Evolutionary conservation across 2,113 vertebrate species (phyloP).

Genomic region (Phasianus colchicus): DNA sequence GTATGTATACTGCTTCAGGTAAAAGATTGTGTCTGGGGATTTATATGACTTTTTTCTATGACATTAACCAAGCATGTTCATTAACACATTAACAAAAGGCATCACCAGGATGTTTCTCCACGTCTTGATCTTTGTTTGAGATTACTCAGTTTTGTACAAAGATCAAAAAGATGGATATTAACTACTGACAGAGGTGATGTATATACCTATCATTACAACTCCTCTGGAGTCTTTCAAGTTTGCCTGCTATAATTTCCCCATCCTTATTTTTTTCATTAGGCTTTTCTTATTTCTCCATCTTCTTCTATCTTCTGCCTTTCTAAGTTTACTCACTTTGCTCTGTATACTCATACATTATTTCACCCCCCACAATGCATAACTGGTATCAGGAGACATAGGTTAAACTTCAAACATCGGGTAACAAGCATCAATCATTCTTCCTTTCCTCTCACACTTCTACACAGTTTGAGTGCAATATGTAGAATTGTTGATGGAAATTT

Average conservation of each 20-base stretch:
- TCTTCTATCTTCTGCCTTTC: neutral
- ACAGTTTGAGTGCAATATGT: neutral
- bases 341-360: neutral
- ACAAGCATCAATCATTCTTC: neutral
- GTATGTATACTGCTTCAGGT: neutral
- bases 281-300: neutral
- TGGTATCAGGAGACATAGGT: neutral
- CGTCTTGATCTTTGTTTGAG: slow-evolving; percentile 7
- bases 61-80: slow-evolving; percentile 35
- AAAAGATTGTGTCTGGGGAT: slow-evolving; percentile 20
- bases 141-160: slow-evolving; percentile 14
- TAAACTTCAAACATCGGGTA: neutral
- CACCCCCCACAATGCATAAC: neutral
- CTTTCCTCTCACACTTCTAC: neutral
- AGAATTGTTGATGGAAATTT: neutral
- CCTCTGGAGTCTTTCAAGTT: neutral
- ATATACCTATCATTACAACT: slow-evolving; percentile 23
- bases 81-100: slow-evolving; percentile 37
- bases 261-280: neutral
- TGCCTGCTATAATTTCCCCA: neutral
- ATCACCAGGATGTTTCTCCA: neutral
- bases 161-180: slow-evolving; percentile 37
- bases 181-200: neutral
- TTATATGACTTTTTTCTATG: neutral
- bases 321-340: neutral